Conservation (phyloP, 2,888 invertebrate species). For the Stegana nigrithorax region DNA sequence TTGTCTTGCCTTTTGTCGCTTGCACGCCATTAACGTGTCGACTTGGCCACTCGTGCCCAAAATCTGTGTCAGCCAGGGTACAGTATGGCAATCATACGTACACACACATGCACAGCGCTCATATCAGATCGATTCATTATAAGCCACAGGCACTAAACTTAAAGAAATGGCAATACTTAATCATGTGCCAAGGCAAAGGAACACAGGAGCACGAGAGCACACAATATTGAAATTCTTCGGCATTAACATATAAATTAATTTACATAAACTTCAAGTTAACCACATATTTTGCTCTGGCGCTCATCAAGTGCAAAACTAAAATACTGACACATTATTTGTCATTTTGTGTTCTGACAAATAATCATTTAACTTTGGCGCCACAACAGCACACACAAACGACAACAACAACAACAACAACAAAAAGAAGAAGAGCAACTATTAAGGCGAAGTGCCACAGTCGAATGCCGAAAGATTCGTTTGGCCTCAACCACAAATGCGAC, state of each 20-base stretch:
- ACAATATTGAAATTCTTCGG: too few relatives aligned
- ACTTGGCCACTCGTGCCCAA: too few relatives aligned
- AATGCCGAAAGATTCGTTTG: too few relatives aligned
- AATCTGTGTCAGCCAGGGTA: not conserved
- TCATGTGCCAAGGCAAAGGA: not conserved
- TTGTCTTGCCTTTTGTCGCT: too few relatives aligned
- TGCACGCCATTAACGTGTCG: too few relatives aligned
- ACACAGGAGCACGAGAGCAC: too few relatives aligned
- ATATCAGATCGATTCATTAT: too few relatives aligned
- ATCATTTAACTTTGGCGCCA: conserved; percentile 40
- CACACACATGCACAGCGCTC: not conserved
- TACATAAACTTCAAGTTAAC: conserved; percentile 12
- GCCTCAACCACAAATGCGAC: conserved; percentile 19
- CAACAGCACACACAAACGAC: conserved; percentile 20
- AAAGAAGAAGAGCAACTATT: too few relatives aligned
- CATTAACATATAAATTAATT: conserved; percentile 19
- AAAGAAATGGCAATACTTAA: not conserved
- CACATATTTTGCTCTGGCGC: not conserved
- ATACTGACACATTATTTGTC: conserved; percentile 40
- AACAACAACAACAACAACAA: too few relatives aligned
- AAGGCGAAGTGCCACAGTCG: too few relatives aligned
- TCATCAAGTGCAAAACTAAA: conserved; percentile 21
- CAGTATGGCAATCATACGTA: not conserved
- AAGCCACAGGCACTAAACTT: not conserved
- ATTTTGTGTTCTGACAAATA: conserved; percentile 44